Evolutionary conservation across 2,797 vertebrate species (phyloP), one percentile per base, ranked within the genome.

Genomic region (Neoniphon sammara): DNA sequence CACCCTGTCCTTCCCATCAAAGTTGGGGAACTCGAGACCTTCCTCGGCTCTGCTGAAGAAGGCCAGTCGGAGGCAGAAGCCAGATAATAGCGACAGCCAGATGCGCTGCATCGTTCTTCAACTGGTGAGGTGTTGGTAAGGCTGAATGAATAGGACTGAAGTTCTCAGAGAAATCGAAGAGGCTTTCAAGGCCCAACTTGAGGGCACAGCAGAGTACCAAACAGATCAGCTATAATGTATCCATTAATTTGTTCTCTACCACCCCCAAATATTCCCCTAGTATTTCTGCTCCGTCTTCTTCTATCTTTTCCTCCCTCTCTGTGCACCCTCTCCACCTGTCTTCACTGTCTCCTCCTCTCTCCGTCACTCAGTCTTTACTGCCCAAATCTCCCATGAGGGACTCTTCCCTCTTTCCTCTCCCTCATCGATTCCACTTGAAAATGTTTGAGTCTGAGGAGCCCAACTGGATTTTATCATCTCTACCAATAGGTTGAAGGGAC

Each of bases 1-100:
- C 82, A 99, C 97, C 2, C 97, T 86, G 91, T 98, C 97, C 86
- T 95, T 97, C 18, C 97, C 97, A 20, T 98, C 97, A 0, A 98
- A 98, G 0, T 94, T 96, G 8, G 97, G 97, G 83, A 98, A 98
- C 79, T 97, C 95, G 20, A 99, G 94, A 66, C 97, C 97, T 75
- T 96, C 96, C 83, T 98, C 96, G 0, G 96, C 94, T 0, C 73
- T 75, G 86, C 94, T 93, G 34, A 88, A 87, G 77, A 88, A 80
- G 66, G 94, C 85, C 83, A 96, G 82, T 70, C 55, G 88, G 65
- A 96, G 81, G 83, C 89, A 93, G 78, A 94, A 80, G 65, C 95
- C 65, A 4, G 64, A 95, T 30, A 90, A 83, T 0, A 93, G 53
- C 53, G 85, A 71, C 15, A 93, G 75, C 73, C 83, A 84, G 31